phyloP scores from a whole-genome alignment of 2,888 invertebrate genomes.

The Crematogaster levior region DNA sequence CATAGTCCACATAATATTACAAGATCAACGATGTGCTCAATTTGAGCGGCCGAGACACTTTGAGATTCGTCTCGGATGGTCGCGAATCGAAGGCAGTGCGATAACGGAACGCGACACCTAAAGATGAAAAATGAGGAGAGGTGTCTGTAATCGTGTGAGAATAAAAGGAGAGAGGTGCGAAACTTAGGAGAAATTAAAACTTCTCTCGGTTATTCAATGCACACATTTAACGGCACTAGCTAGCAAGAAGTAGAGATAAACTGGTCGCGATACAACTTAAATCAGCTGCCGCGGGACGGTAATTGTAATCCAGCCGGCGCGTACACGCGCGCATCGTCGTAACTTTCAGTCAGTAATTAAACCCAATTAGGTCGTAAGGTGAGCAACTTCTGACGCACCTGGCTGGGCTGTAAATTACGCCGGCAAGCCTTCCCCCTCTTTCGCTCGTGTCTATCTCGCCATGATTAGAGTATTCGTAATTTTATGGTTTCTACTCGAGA shows the following conservation, averaged over 20 bases:
- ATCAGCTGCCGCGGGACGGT: conserved; percentile 52
- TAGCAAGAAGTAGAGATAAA: conserved; percentile 22
- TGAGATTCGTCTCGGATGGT: conserved; percentile 7
- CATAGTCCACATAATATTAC: neutral
- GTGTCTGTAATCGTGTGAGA: neutral
- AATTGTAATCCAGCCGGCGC: conserved; percentile 64
- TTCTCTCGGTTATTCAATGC: neutral
- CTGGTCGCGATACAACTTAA: conserved; percentile 45
- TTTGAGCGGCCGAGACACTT: conserved; percentile 16
- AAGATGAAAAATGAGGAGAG: neutral
- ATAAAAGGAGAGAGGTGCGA: neutral
- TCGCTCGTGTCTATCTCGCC: conserved; percentile 39
- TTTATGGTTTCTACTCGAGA: conserved; percentile 53
- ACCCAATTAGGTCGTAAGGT: conserved; percentile 76
- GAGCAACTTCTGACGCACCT: conserved; percentile 74
- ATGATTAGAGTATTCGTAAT: conserved; percentile 63
- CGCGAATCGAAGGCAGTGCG: conserved; percentile 7
- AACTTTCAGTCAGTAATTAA: conserved; percentile 74
- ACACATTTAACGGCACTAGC: neutral
- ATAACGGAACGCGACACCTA: conserved; percentile 1
- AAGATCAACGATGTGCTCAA: conserved; percentile 14
- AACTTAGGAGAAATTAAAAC: neutral
- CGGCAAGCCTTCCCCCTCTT: conserved; percentile 45
- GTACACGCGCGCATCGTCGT: conserved; percentile 56
- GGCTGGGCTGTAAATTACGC: conserved; percentile 71